Conservation (phyloP, 1,140 invertebrate species). For the Cataglyphis hispanica region DNA sequence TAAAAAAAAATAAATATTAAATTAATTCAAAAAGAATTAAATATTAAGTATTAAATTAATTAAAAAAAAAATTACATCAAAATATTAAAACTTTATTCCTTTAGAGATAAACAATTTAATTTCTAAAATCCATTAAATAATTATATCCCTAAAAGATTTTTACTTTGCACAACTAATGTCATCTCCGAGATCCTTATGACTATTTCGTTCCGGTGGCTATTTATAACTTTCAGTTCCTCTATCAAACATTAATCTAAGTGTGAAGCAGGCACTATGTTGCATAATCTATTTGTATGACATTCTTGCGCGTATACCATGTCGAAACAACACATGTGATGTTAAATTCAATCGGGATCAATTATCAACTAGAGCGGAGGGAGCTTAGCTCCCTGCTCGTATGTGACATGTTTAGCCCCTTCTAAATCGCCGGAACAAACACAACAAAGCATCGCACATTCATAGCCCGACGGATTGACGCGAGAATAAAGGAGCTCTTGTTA, state of each 20-base stretch:
- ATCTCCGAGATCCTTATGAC: neutral
- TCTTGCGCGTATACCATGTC: slow-evolving; percentile 31
- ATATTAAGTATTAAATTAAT: neutral
- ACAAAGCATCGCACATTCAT: slow-evolving; percentile 38
- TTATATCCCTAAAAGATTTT: neutral
- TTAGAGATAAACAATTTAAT: neutral
- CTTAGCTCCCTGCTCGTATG: slow-evolving; percentile 26
- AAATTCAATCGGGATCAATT: slow-evolving; percentile 64
- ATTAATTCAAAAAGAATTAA: no score
- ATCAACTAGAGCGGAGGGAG: slow-evolving; percentile 57
- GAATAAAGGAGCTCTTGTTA: slow-evolving; percentile 52
- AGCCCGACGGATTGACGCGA: slow-evolving; percentile 45
- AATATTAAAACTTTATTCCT: neutral
- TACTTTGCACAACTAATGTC: neutral
- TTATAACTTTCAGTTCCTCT: slow-evolving; percentile 19
- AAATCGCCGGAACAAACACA: slow-evolving; percentile 56
- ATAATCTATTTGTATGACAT: slow-evolving; percentile 45
- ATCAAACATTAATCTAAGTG: slow-evolving; percentile 48
- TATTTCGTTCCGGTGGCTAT: slow-evolving; percentile 12
- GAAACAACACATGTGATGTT: slow-evolving; percentile 55
- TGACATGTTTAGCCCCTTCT: slow-evolving; percentile 58
- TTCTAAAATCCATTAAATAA: neutral
- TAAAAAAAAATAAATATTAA: no score
- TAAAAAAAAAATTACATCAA: neutral
- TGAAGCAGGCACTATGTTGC: slow-evolving; percentile 42